Conservation (phyloP, 2,113 vertebrate species). For the Bolborhynchus lineola region DNA sequence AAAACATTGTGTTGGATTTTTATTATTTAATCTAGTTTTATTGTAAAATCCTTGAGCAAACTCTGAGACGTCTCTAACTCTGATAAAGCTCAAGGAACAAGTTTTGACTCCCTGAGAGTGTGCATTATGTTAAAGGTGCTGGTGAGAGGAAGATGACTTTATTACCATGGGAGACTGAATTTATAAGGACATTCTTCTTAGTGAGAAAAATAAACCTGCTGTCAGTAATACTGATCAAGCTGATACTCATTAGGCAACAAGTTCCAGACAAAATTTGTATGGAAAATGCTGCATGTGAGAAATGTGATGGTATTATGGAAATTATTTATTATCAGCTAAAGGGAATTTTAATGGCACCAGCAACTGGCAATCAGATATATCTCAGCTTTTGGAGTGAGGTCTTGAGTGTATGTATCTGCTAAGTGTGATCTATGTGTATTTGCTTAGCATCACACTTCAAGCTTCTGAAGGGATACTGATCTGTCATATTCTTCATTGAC, state of each 20-base stretch:
- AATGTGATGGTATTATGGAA: conserved; percentile 1
- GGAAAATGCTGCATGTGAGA: not conserved
- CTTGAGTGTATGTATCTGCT: not conserved
- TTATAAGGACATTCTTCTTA: not conserved
- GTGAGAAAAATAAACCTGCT: not conserved
- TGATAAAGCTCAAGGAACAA: not conserved
- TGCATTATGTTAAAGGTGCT: not conserved
- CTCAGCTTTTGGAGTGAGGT: not conserved
- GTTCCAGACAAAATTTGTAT: not conserved
- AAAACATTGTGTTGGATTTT: not conserved
- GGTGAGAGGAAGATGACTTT: not conserved
- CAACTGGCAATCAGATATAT: not conserved
- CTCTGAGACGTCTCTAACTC: not conserved
- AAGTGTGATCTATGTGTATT: not conserved
- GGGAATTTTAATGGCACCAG: not conserved
- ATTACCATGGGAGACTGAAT: not conserved
- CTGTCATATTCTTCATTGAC: not conserved
- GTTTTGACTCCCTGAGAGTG: not conserved
- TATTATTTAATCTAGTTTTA: not conserved
- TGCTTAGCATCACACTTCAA: not conserved
- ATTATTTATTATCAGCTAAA: conserved; percentile 12
- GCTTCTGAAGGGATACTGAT: not conserved
- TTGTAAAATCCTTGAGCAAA: not conserved
- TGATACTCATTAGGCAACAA: conserved; percentile 23
- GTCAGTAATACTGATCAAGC: not conserved